Percentiles rank a stretch among this genome's conserved stretches.
phyloP scores from a whole-genome alignment of 1,140 invertebrate species.

The Euwallacea similis region DNA sequence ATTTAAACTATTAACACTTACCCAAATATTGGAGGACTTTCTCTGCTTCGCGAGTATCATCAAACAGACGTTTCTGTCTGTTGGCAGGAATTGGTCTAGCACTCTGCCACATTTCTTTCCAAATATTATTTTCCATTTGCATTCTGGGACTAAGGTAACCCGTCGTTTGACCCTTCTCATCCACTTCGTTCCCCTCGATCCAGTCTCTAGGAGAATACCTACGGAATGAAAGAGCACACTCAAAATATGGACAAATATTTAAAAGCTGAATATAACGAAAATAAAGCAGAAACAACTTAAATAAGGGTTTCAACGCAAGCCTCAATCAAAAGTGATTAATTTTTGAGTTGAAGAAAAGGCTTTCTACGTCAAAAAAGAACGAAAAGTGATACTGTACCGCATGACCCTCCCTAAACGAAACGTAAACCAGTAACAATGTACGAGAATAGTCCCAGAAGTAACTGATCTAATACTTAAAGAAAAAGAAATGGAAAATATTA shows the following conservation, averaged over 20 bases:
- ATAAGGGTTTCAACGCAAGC: too few relatives aligned
- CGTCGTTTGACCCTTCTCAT: constrained; percentile 57
- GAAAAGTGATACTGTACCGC: too few relatives aligned
- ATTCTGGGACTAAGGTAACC: constrained; percentile 88
- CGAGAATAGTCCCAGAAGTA: too few relatives aligned
- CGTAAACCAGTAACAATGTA: too few relatives aligned
- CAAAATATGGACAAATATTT: neutral
- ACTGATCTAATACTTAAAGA: too few relatives aligned
- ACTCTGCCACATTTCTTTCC: constrained; percentile 86
- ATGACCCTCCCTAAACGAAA: too few relatives aligned
- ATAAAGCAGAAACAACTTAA: neutral
- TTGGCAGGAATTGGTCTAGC: constrained; percentile 85
- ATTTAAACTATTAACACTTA: neutral
- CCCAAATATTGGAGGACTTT: constrained; percentile 85
- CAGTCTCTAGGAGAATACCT: constrained; percentile 93
- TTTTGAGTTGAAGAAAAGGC: neutral
- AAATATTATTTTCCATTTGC: constrained; percentile 85
- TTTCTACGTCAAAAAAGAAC: neutral
- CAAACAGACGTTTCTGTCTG: constrained; percentile 89
- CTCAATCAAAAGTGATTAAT: too few relatives aligned
- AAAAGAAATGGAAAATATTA: too few relatives aligned
- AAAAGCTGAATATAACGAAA: neutral
- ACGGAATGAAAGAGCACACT: neutral
- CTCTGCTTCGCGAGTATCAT: constrained; percentile 94
- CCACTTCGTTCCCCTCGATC: constrained; percentile 65